phyloP scores from a whole-genome alignment of 2,888 invertebrate genomes.

The Pachycephus smyrnensis region DNA sequence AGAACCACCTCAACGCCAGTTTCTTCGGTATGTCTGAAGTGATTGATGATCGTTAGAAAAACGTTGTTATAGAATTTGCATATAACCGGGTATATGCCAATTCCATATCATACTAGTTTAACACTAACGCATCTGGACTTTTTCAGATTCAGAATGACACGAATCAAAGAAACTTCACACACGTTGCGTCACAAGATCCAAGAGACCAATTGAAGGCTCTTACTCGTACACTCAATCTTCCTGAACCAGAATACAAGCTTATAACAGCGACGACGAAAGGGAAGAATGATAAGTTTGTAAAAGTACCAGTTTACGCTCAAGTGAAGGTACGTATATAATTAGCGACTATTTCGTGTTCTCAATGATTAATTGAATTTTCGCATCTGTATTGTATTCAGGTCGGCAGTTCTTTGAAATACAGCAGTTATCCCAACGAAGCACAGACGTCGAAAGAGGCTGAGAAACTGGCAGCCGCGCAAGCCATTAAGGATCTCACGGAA shows the following conservation, averaged over 20 bases:
- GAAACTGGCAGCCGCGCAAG: conserved; percentile 63
- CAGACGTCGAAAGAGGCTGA: conserved; percentile 60
- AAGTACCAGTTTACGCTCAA: conserved; percentile 31
- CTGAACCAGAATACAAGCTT: conserved; percentile 34
- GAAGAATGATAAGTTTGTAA: conserved; percentile 14
- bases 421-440: conserved; percentile 68
- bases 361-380: not conserved
- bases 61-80: no score
- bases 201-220: conserved; percentile 26
- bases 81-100: no score
- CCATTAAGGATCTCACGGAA: conserved; percentile 59
- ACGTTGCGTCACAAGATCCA: conserved; percentile 19
- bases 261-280: conserved; percentile 9
- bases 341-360: not conserved
- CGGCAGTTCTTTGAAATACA: conserved; percentile 53
- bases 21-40: not conserved
- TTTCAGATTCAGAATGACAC: no score
- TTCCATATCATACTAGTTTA: no score
- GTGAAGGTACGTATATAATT: conserved; percentile 35
- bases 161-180: no score
- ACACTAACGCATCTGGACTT: no score
- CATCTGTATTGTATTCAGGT: conserved; percentile 43
- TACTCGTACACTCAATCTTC: conserved; percentile 22
- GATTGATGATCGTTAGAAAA: no score
- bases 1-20: no score